Evolutionary conservation across 2,797 vertebrate genomes (phyloP), one percentile per base, ranked within the genome.

Genomic region (Vespertilio murinus): DNA sequence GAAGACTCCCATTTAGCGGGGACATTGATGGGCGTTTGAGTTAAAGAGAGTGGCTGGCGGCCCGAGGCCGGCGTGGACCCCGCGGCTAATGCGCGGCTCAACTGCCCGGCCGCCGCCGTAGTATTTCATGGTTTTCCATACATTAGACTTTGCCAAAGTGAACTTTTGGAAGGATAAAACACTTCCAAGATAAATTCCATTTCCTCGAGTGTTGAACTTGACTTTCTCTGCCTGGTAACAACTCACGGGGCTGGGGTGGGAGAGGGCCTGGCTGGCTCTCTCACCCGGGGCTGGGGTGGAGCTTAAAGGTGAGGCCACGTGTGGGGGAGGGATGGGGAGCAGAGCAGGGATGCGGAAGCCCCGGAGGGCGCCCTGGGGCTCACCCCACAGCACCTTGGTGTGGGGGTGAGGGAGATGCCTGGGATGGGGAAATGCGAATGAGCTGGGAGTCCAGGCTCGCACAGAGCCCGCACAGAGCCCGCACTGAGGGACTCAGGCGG

Each of bases 1-100:
- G 96, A 93, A 97, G 97, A 96, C 94, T 98, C 98, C 98, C 98
- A 98, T 98, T 99, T 98, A 98, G 98, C 92, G 87, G 97, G 98
- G 96, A 98, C 97, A 65, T 96, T 98, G 98, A 98, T 97, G 98
- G 97, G 87, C 97, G 96, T 94, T 88, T 87, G 95, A 98, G 98
- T 95, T 1, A 0, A 40, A 56, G 97, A 96, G 96, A 97, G 97
- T 59, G 96, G 97, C 93, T 97, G 97, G 85, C 77, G 82, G 75
- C 70, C 78, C 91, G 94, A 96, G 97, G 97, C 91, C 18, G 91
- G 78, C 96, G 97, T 73, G 96, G 97, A 98, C 97, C 97, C 96
- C 16, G 92, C 84, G 95, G 97, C 97, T 98, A 87, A 92, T 96
- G 96, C 74, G 95, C 80, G 35, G 70, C 97, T 94, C 93, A 97